Conservation (phyloP, 2,113 vertebrate genomes). For the Amazona vittata region DNA sequence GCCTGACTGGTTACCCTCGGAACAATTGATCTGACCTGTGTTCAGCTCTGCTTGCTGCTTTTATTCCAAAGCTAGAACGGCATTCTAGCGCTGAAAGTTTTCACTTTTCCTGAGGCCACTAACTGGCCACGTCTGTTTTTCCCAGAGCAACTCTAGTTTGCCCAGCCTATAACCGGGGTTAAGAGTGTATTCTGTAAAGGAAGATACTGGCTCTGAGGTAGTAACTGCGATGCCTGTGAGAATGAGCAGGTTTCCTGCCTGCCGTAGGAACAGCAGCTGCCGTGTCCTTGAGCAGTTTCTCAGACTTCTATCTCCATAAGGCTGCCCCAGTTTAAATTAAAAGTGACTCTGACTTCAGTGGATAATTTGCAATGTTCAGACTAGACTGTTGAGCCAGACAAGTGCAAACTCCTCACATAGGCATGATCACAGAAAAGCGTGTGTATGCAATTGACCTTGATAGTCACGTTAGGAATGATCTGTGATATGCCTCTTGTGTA, state of each 20-base stretch:
- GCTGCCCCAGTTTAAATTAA: background rate
- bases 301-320: background rate
- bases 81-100: background rate
- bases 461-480: background rate
- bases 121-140: background rate
- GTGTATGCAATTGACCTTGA: background rate
- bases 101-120: background rate
- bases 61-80: background rate
- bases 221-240: background rate
- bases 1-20: accelerated
- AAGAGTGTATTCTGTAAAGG: accelerated
- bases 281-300: background rate
- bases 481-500: background rate
- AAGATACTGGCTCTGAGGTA: background rate
- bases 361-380: background rate
- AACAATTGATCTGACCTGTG: accelerated
- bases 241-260: background rate
- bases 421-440: background rate
- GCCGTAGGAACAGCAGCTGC: background rate
- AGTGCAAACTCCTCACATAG: background rate
- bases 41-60: background rate
- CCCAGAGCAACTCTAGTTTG: accelerated
- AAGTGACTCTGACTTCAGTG: accelerated
- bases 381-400: background rate
- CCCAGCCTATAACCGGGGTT: accelerated